A percentile compares a stretch with the other conserved stretches of the same genome.
phyloP scores from a whole-genome alignment of 37 sponge, comb jelly and placozoan species.

The Ianthella basta region DNA sequence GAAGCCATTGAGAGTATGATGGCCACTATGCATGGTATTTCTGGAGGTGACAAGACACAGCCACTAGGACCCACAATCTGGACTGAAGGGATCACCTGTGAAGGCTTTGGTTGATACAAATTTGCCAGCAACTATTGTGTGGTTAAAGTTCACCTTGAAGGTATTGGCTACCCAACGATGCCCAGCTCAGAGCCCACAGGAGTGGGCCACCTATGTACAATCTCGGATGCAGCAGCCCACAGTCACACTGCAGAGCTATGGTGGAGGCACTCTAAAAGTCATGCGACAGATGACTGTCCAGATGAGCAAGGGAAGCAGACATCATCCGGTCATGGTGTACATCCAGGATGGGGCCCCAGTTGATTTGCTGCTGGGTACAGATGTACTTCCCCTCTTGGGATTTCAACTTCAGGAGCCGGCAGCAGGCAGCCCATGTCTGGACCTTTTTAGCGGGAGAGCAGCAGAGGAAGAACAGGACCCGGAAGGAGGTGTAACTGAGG shows the following conservation, averaged over 20 bases:
- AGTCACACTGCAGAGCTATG: constrained; percentile 4
- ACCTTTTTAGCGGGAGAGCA: too few relatives aligned
- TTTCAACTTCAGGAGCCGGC: too few relatives aligned
- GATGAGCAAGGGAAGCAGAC: not conserved
- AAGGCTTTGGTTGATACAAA: constrained; percentile 60
- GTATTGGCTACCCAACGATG: not conserved
- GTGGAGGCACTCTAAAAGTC: constrained; percentile 32
- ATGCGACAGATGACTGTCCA: constrained; percentile 13
- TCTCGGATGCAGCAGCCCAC: not conserved
- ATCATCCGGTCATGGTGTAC: too few relatives aligned
- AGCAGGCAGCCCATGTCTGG: too few relatives aligned
- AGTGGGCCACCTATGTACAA: not conserved
- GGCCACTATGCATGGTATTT: not conserved
- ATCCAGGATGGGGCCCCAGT: too few relatives aligned
- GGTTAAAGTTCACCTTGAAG: constrained; percentile 2
- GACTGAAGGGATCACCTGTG: constrained; percentile 28
- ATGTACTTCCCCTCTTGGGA: too few relatives aligned
- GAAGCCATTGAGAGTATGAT: not conserved
- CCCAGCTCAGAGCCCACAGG: not conserved
- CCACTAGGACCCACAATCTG: constrained; percentile 41
- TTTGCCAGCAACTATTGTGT: constrained; percentile 46
- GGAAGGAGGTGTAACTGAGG: too few relatives aligned
- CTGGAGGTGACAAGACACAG: not conserved
- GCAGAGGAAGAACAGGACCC: too few relatives aligned
- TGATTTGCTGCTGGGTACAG: too few relatives aligned